phyloP scores from a whole-genome alignment of 2,113 vertebrate species.

The Naja naja region DNA sequence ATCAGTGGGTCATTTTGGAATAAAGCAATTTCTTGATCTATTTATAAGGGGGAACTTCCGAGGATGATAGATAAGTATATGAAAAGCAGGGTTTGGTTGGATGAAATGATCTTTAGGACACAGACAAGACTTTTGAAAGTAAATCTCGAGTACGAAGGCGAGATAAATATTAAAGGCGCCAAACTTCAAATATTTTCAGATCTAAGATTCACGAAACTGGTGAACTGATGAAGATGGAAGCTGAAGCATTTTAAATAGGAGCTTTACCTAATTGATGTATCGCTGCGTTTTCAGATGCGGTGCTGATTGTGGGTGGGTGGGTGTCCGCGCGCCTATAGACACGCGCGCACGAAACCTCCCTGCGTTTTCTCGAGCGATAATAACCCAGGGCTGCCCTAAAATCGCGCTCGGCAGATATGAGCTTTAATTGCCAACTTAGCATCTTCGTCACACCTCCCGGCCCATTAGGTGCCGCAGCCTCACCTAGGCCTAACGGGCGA shows the following conservation, averaged over 20 bases:
- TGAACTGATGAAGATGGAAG: background rate
- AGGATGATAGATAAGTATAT: too few species aligned
- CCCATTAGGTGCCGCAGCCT: conserved; percentile 81
- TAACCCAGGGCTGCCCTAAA: conserved; percentile 67
- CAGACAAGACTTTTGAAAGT: background rate
- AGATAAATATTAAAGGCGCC: background rate
- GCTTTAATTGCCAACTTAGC: conserved; percentile 83
- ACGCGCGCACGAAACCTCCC: background rate
- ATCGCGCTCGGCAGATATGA: conserved; percentile 75
- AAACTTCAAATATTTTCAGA: background rate
- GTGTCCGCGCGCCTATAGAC: background rate
- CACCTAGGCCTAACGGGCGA: conserved; percentile 76
- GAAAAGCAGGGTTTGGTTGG: background rate
- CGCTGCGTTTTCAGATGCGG: background rate
- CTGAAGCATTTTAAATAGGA: background rate
- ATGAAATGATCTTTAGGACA: background rate
- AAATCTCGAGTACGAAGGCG: background rate
- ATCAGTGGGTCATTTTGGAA: conserved; percentile 49
- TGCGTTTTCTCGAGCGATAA: conserved; percentile 30
- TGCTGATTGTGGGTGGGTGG: background rate
- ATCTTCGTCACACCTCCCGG: conserved; percentile 78
- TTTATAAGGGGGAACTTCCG: conserved; percentile 57
- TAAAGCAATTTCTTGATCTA: conserved; percentile 51
- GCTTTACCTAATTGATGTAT: background rate
- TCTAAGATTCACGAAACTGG: background rate